Evolutionary conservation across 2,797 vertebrate genomes (phyloP), one percentile per base, ranked within the genome.

Genomic region (Phataginus tricuspis): DNA sequence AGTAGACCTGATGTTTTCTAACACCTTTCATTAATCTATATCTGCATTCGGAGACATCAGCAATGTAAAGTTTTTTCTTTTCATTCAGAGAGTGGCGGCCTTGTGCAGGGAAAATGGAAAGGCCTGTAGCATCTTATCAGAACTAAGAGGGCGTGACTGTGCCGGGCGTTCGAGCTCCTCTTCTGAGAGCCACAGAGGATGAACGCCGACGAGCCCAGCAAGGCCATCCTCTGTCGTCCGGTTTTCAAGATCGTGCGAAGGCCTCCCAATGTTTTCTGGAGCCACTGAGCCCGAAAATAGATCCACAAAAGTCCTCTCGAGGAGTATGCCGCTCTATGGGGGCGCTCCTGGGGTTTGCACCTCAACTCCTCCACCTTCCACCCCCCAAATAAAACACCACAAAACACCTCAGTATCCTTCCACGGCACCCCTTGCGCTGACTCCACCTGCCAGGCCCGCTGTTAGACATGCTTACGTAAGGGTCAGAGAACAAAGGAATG

Each of bases 1-100:
- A 97, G 95, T 93, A 97, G 96, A 96, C 84, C 91, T 96, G 95
- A 90, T 97, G 93, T 98, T 98, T 97, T 91, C 97, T 97, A 98
- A 98, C 87, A 96, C 93, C 89, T 96, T 98, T 97, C 97, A 96
- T 97, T 97, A 98, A 98, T 97, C 96, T 86, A 97, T 96, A 96
- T 95, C 92, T 97, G 94, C 95, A 61, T 21, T 83, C 84, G 55
- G 96, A 95, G 96, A 97, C 45, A 83, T 88, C 96, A 98, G 97
- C 96, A 96, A 98, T 63, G 88, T 95, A 97, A 83, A 86, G 94
- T 94, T 96, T 95, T 94, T 94, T 95, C 89, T 79, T 97, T 34
- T 10, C 95, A 95, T 88, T 97, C 77, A 95, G 91, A 98, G 95
- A 97, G 96, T 84, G 82, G 93, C 90, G 90, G 96, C 90, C 96